Percentiles rank a stretch among this genome's conserved stretches.
phyloP scores from a whole-genome alignment of 2,113 vertebrate species.

The Erythrolamprus reginae region DNA sequence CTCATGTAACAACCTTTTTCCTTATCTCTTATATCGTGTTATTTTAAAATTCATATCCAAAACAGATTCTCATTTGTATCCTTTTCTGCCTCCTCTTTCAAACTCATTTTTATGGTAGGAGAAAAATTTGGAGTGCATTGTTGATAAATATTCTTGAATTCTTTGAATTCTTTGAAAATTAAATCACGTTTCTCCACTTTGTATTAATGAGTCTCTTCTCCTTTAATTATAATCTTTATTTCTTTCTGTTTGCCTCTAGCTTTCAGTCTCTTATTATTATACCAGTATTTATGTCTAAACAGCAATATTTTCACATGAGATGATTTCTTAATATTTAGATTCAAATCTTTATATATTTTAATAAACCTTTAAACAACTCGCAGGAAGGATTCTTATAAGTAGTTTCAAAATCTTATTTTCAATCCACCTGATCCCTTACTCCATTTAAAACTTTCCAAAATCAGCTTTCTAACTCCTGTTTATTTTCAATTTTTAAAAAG shows the following conservation, averaged over 20 bases:
- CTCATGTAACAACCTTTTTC: neutral
- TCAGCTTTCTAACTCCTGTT: neutral
- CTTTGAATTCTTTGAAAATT: neutral
- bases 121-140: neutral
- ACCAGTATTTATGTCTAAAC: neutral
- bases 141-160: neutral
- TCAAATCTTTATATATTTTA: neutral
- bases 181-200: neutral
- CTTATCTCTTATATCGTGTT: neutral
- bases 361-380: neutral
- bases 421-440: neutral
- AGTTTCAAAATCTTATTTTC: neutral
- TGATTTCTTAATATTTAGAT: neutral
- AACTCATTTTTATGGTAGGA: neutral
- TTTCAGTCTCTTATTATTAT: neutral
- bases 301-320: neutral
- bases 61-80: neutral
- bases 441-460: neutral
- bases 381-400: neutral
- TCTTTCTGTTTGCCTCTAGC: neutral
- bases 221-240: neutral
- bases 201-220: neutral
- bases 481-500: neutral
- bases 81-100: neutral
- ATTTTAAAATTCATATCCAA: neutral